Base-by-base conservation (phyloP, 2,113 vertebrate species). In the Notarius lentiginosus region DNA sequence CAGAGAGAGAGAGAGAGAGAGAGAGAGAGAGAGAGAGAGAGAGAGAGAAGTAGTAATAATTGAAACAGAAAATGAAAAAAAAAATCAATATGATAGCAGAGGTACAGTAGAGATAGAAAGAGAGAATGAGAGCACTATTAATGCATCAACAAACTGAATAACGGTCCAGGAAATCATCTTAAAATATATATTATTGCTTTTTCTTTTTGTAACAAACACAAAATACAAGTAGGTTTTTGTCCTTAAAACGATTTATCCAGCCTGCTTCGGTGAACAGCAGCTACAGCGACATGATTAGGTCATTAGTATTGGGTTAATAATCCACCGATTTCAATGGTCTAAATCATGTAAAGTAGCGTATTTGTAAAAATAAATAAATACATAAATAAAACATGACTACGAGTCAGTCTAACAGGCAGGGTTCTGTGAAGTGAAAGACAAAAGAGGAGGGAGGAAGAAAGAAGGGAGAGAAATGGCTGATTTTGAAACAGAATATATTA, bases 401-500 rank as follows among this genome's bases (percentile, higher is more conserved):
- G 41, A 41, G 68, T 72, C 17, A 72, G 17, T 41, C 68, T 73
- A 73, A 47, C 70, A 47, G 17, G 7, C 34, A 73, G 18, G 7
- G 34, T 9, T 72, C 8, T 47, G 34, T 73, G 34, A 73, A 18
- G 70, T 76, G 47, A 76, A 76, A 72, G 30, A 20, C 51, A 73
- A 72, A 47, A 47, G 70, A 47, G 18, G 34, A 73, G 17, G 8
- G 18, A 22, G 18, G 17, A 73, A 20, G 17, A 73, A 73, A 73
- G 70, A 22, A 73, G 70, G 8, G 66, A 73, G 70, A 73, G 41
- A 47, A 73, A 20, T 73, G 5, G 47, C 47, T 76, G 47, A 76
- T 24, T 83, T 70, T 55, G 80, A 82, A 82, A 49, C 30, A n/a
- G 58, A 82, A 63, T 51, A 47, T 65, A 12, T 82, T 49, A 49